Conservation (phyloP, 2,797 vertebrate species). For the Sciurus carolinensis region DNA sequence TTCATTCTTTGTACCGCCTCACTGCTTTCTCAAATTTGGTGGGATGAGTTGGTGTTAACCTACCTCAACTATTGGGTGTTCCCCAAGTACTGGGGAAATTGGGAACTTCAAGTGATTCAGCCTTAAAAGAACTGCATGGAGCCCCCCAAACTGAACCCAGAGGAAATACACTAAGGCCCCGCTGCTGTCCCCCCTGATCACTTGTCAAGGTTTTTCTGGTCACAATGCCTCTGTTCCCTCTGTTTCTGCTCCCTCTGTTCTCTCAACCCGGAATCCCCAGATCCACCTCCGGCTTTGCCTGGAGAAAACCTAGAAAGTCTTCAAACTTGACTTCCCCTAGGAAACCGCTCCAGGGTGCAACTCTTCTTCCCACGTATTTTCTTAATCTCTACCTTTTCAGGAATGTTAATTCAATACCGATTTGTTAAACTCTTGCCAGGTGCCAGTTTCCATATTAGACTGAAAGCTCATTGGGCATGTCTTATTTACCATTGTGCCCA, state of each 20-base stretch:
- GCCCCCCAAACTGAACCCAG: not conserved
- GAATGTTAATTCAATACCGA: not conserved
- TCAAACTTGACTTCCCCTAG: not conserved
- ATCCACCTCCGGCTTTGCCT: too few relatives aligned
- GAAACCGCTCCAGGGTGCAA: not conserved
- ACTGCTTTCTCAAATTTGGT: not conserved
- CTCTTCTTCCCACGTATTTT: rapidly evolving
- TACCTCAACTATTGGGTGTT: not conserved
- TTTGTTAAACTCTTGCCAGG: rapidly evolving
- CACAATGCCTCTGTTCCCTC: too few relatives aligned
- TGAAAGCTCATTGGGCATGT: not conserved
- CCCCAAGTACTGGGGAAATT: not conserved
- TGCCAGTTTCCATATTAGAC: not conserved
- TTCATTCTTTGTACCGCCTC: not conserved
- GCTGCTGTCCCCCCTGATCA: too few relatives aligned
- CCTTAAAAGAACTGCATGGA: not conserved
- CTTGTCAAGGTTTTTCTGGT: not conserved
- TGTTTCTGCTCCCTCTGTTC: not conserved
- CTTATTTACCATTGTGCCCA: not conserved
- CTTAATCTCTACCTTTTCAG: not conserved
- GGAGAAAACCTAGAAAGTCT: not conserved
- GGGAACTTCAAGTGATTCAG: not conserved
- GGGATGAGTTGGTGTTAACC: not conserved
- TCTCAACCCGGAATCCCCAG: not conserved
- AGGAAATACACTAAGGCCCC: not conserved